These are phyloP conservation scores for Agrilus cyanescens DNA, from an alignment of 2,888 invertebrate species.

Conservation along the genomic window DNA sequence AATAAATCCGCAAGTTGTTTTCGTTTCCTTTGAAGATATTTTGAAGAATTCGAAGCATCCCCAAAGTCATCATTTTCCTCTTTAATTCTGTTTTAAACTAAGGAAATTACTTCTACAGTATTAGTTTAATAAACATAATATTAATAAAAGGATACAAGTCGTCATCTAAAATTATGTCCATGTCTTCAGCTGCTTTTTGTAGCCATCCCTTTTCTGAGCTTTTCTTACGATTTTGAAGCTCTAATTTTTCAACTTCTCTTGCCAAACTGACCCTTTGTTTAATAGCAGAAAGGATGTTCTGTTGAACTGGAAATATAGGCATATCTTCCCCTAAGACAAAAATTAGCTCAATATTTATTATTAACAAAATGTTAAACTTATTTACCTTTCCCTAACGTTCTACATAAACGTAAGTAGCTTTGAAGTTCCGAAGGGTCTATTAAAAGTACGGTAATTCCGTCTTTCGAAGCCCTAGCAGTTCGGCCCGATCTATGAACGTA, in stretches of 20 bases:
- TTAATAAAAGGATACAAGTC: constrained; percentile 38
- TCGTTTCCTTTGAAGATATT: constrained; percentile 37
- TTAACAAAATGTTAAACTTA: constrained; percentile 7
- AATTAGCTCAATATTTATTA: constrained; percentile 3
- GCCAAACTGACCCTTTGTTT: constrained; percentile 67
- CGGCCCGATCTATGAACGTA: constrained; percentile 96
- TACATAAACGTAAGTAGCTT: constrained; percentile 68
- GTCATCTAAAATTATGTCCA: constrained; percentile 85
- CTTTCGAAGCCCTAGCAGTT: constrained; percentile 80
- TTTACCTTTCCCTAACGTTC: constrained; percentile 74
- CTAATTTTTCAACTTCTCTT: constrained; percentile 65
- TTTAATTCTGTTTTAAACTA: constrained; percentile 10
- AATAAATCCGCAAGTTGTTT: constrained; percentile 43
- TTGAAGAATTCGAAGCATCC: constrained; percentile 25
- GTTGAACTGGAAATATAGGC: constrained; percentile 68
- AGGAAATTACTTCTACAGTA: constrained; percentile 4
- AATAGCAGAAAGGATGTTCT: constrained; percentile 48
- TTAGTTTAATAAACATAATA: neutral
- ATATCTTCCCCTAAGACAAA: constrained; percentile 60
- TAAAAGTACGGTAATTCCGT: constrained; percentile 84
- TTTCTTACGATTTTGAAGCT: constrained; percentile 50
- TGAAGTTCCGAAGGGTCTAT: constrained; percentile 80
- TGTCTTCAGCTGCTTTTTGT: constrained; percentile 72
- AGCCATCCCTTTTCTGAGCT: constrained; percentile 73
- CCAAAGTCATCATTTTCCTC: constrained; percentile 21